Evolutionary conservation across 2,888 invertebrate species (phyloP).

Genomic region (Amblyteles armatorius): DNA sequence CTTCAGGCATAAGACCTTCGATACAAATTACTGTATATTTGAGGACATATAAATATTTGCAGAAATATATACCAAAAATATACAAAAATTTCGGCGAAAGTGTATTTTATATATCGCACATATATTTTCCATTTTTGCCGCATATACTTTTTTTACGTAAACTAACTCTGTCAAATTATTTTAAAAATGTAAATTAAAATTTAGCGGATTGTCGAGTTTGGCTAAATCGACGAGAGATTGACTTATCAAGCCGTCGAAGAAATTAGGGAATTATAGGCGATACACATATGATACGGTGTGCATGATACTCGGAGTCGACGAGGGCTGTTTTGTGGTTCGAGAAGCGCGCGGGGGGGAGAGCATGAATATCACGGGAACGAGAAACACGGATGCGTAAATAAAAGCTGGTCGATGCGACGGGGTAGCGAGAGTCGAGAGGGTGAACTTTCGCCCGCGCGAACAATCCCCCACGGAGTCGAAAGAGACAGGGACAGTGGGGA

Average conservation of each 20-base stretch:
- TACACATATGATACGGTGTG: not conserved
- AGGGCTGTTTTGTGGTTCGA: slow-evolving; percentile 42
- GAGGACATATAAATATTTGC: no score
- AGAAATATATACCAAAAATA: no score
- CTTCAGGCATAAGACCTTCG: no score
- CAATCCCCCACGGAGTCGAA: slow-evolving; percentile 36
- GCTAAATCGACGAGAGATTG: slow-evolving; percentile 29
- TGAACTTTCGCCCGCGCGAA: slow-evolving; percentile 56
- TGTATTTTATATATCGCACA: no score
- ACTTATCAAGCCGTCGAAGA: slow-evolving; percentile 50
- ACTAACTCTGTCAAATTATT: not conserved
- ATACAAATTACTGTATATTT: no score
- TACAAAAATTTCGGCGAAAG: no score
- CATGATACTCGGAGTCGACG: slow-evolving; percentile 30
- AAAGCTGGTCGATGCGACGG: slow-evolving; percentile 56
- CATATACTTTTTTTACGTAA: not conserved
- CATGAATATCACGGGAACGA: slow-evolving; percentile 45
- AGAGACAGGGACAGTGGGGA: slow-evolving; percentile 44
- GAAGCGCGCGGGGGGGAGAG: slow-evolving; percentile 13
- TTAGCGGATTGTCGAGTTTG: not conserved
- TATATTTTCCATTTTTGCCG: no score
- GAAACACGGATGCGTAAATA: slow-evolving; percentile 63
- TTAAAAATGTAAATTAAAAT: not conserved
- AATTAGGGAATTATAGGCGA: slow-evolving; percentile 41
- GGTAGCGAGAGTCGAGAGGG: slow-evolving; percentile 59